Base-by-base conservation (phyloP, 1,140 invertebrate species). In the Tetragnatha versicolor region DNA sequence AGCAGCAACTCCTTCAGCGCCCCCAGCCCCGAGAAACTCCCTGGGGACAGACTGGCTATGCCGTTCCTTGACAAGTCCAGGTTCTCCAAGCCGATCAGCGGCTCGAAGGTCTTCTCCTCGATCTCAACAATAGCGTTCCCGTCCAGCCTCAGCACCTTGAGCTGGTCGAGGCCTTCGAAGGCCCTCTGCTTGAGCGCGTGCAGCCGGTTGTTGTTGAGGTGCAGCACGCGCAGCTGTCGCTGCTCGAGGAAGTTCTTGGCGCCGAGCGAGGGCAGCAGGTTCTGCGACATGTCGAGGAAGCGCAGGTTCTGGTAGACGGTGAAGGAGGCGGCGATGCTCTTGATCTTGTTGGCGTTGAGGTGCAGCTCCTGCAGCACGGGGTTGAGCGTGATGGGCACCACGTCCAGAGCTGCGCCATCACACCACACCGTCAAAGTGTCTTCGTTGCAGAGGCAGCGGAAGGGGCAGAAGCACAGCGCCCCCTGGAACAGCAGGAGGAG, bases 341-440 rank as follows among this genome's bases (percentile, higher is more conserved):
- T 94, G 82, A 96, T 94, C 81, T 91, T 91, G 85, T 95, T 96
- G 83, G 93, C 93, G 82, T 91, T 90, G 37, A 96, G 89, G 85
- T 95, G 92, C 17, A 96, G 88, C 20, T 89, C 88, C 84, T 94
- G 92, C 65, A 96, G 93, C 81, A 91, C 92, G 3, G 95, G 95
- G 86, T 96, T 97, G 53, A 97, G 88, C 0, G 94, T 93, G 81
- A 96, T 96, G 35, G 94, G 95, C 53, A 96, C 90, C 17, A 95
- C 92, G 85, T 95, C 93, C 51, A 96, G 87, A 73, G 92, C 92
- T 81, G 92, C 93, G 82, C 91, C 91, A 79, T 93, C 90, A 85
- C 95, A 96, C 65, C 91, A 90, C 2, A 95, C 94, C 17, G 93
- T 91, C 55, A 95, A 89, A 0, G 91, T 94, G 68, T 94, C 93